These are phyloP conservation scores for Pachyseris speciosa DNA, from an alignment of 64 coral and sea anemone species.

Conservation along the genomic window DNA sequence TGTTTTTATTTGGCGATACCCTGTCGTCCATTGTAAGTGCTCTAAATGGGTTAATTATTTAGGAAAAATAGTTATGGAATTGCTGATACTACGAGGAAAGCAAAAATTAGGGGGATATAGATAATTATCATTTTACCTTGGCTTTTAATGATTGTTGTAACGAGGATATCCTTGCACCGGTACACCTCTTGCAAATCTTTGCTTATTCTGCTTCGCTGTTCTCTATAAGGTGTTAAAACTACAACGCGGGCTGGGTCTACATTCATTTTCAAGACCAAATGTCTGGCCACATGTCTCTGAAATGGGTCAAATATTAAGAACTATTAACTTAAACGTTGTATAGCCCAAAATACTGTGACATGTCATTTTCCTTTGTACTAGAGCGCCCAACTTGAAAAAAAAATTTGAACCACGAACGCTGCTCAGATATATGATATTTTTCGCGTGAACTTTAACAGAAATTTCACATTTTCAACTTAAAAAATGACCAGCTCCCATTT, in stretches of 20 bases:
- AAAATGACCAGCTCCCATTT: too few species aligned
- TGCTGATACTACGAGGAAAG: neutral
- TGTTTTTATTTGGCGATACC: neutral
- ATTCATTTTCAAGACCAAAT: conserved; percentile 29
- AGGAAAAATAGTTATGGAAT: neutral
- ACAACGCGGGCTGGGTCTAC: conserved; percentile 34
- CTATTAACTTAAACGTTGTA: too few species aligned
- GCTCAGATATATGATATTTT: too few species aligned
- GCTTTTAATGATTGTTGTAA: conserved; percentile 85
- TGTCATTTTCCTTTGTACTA: too few species aligned
- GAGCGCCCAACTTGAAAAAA: too few species aligned
- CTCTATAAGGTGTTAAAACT: conserved; percentile 76
- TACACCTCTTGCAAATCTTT: conserved; percentile 16
- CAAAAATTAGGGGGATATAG: neutral
- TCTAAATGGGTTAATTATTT: too few species aligned
- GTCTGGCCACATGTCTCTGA: conserved; percentile 71
- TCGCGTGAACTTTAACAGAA: too few species aligned
- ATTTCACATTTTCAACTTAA: too few species aligned
- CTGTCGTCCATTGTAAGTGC: too few species aligned
- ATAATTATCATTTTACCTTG: conserved; percentile 44
- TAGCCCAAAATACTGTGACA: too few species aligned
- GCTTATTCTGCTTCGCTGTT: conserved; percentile 53
- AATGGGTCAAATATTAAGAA: neutral
- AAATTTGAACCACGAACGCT: too few species aligned
- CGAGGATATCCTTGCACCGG: conserved; percentile 25